Conservation (phyloP, 2,113 vertebrate genomes). For the Dissostichus mawsoni region DNA sequence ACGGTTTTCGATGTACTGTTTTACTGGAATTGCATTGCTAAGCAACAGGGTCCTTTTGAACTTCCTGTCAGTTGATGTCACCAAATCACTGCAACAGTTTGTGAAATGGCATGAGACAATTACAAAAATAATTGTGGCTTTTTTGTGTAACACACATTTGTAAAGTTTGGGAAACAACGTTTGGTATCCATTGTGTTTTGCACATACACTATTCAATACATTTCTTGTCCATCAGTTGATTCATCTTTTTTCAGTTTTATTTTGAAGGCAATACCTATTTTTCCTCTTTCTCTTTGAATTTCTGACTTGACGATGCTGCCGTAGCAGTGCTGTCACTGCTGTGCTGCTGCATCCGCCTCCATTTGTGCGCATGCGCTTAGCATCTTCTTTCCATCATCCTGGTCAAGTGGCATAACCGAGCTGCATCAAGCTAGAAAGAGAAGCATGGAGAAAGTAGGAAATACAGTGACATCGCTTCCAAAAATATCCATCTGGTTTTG, state of each 20-base stretch:
- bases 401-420: slow-evolving; percentile 15
- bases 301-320: slow-evolving; percentile 18
- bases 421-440: slow-evolving; percentile 32
- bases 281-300: neutral
- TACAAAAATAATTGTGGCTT: too few relatives aligned
- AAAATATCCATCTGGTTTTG: neutral
- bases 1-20: neutral
- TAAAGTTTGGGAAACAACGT: too few relatives aligned
- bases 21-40: too few relatives aligned
- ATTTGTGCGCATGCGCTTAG: slow-evolving; percentile 67
- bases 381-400: slow-evolving; percentile 56
- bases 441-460: slow-evolving; percentile 8
- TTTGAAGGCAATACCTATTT: neutral
- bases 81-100: too few relatives aligned
- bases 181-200: too few relatives aligned
- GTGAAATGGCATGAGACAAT: neutral
- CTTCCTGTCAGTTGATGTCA: too few relatives aligned
- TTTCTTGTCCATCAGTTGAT: neutral
- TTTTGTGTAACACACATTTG: too few relatives aligned
- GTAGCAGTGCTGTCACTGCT: neutral
- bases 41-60: too few relatives aligned
- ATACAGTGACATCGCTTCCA: rapidly evolving
- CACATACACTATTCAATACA: too few relatives aligned
- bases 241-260: neutral
- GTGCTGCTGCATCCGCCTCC: slow-evolving; percentile 58